Evolutionary conservation across 2,797 vertebrate species (phyloP).

Genomic region (Ammospiza maritima): DNA sequence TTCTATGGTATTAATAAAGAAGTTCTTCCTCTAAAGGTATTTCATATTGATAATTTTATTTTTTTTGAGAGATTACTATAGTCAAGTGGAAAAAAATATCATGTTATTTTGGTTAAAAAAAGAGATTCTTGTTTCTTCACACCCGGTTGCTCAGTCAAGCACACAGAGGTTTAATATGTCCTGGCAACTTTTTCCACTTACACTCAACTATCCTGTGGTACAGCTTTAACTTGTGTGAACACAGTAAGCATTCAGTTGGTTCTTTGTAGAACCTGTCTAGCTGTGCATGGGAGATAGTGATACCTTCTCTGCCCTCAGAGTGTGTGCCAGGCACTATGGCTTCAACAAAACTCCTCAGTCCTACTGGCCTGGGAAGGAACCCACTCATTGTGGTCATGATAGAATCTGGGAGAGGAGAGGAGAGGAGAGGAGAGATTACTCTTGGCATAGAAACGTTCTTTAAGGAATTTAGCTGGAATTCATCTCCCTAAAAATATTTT

Average conservation of each 20-base stretch:
- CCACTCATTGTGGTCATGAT: not conserved
- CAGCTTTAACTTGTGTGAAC: not conserved
- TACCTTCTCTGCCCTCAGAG: not conserved
- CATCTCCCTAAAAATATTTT: not conserved
- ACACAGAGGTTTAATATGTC: not conserved
- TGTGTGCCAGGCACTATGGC: not conserved
- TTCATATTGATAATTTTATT: not conserved
- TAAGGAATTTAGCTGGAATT: not conserved
- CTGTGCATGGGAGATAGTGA: accelerated
- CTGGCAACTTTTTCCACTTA: not conserved
- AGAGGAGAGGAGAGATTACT: not conserved
- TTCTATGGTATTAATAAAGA: conserved; percentile 88
- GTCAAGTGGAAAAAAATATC: not conserved
- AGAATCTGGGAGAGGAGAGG: not conserved
- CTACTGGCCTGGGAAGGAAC: not conserved
- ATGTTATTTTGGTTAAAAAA: not conserved
- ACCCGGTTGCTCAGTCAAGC: not conserved
- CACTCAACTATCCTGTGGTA: not conserved
- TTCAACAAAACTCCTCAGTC: not conserved
- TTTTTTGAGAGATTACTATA: not conserved
- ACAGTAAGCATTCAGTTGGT: not conserved
- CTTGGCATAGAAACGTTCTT: not conserved
- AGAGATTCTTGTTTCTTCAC: not conserved
- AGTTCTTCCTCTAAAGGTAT: conserved; percentile 87
- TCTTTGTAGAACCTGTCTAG: not conserved